Evolutionary conservation across 2,113 vertebrate species (phyloP).

Genomic region (Oryzias melastigma): DNA sequence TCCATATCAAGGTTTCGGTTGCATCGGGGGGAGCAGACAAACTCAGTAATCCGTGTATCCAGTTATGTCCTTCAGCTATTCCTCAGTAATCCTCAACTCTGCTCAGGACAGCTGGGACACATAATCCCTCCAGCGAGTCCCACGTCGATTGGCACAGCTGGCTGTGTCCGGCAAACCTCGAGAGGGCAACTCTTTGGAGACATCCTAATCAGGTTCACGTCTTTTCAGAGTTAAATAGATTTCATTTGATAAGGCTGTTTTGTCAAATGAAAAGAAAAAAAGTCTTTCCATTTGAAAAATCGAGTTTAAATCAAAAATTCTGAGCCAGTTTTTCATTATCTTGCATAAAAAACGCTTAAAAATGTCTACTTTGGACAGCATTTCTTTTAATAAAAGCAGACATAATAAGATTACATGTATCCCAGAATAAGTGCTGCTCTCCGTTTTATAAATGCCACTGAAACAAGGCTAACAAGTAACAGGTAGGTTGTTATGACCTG

Average conservation of each 20-base stretch:
- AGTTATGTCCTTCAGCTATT: background rate
- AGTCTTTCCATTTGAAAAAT: too few relatives aligned
- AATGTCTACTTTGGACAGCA: too few relatives aligned
- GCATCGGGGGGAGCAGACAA: background rate
- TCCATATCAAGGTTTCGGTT: background rate
- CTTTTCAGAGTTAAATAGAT: background rate
- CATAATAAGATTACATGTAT: too few relatives aligned
- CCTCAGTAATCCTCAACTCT: conserved; percentile 3
- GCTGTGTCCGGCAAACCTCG: background rate
- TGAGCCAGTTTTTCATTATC: too few relatives aligned
- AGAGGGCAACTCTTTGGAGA: background rate
- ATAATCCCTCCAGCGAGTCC: conserved; percentile 5
- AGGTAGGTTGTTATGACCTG: background rate
- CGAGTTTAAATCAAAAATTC: too few relatives aligned
- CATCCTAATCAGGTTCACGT: background rate
- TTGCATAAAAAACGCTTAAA: too few relatives aligned
- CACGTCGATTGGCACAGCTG: background rate
- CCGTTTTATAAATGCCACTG: background rate
- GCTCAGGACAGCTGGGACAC: background rate
- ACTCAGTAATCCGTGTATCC: background rate
- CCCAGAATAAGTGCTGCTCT: background rate
- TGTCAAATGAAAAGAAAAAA: too few relatives aligned
- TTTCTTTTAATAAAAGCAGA: too few relatives aligned
- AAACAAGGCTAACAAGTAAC: background rate
- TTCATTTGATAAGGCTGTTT: too few relatives aligned